A percentile compares a stretch with the other conserved stretches of the same genome.
These are phyloP conservation scores for Pollimyrus isidori DNA, from an alignment of 2,113 vertebrate genomes.

Conservation along the genomic window DNA sequence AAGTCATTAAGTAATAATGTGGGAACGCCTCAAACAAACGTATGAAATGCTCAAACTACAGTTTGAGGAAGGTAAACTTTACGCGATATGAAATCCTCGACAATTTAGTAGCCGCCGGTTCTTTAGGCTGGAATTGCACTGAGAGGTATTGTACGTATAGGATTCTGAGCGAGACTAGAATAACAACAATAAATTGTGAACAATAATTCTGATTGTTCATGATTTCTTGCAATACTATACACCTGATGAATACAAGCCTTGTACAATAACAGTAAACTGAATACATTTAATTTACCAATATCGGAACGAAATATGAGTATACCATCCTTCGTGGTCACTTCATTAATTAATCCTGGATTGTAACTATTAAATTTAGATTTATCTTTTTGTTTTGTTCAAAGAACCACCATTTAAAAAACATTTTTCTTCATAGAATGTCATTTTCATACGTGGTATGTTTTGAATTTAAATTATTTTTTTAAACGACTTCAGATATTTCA, in stretches of 20 bases:
- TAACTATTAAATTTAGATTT: not conserved
- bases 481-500: not conserved
- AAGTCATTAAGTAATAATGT: constrained; percentile 79
- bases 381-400: not conserved
- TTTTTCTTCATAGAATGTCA: not conserved
- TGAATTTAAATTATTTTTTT: constrained; percentile 7
- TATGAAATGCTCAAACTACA: constrained; percentile 67
- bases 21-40: constrained; percentile 77
- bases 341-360: not conserved
- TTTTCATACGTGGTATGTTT: not conserved
- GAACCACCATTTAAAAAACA: not conserved
- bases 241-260: not conserved
- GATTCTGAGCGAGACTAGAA: not conserved
- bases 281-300: not conserved
- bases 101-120: constrained; percentile 31
- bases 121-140: constrained; percentile 26
- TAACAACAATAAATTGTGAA: constrained; percentile 14
- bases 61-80: constrained; percentile 44
- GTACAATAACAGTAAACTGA: not conserved
- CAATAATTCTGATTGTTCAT: constrained; percentile 1
- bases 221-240: not conserved
- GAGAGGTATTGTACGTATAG: constrained; percentile 6
- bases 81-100: constrained; percentile 76
- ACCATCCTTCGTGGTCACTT: not conserved
- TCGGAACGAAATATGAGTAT: not conserved